phyloP scores from a whole-genome alignment of 2,113 vertebrate genomes.

The Anas platyrhynchos region DNA sequence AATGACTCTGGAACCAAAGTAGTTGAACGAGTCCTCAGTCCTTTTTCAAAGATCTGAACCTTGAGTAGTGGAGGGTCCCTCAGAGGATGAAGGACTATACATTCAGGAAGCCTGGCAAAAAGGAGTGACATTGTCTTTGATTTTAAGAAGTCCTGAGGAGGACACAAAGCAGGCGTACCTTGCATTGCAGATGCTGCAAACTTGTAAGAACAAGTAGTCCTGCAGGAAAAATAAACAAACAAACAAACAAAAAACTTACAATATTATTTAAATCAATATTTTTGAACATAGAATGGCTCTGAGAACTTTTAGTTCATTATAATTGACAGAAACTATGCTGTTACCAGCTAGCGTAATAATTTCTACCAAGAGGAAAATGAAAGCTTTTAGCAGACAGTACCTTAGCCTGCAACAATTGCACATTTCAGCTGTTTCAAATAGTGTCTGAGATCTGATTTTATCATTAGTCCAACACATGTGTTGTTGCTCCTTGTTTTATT shows the following conservation, averaged over 20 bases:
- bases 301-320: neutral
- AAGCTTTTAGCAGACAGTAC: neutral
- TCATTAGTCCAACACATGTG: neutral
- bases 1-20: neutral
- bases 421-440: neutral
- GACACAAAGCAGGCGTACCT: neutral
- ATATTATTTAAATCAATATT: neutral
- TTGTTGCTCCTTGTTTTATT: neutral
- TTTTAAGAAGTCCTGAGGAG: neutral
- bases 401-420: neutral
- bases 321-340: constrained; percentile 2
- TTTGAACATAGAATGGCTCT: neutral
- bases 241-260: neutral
- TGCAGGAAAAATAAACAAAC: neutral
- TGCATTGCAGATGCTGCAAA: neutral
- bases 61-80: neutral
- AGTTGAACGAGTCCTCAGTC: neutral
- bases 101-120: neutral
- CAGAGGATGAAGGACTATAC: neutral
- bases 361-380: neutral
- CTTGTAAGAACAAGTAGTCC: neutral
- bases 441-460: neutral
- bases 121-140: neutral
- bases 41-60: neutral
- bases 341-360: neutral